These are phyloP conservation scores for Ophthalmolycus amberensis DNA, from an alignment of 2,113 vertebrate genomes.

Conservation along the genomic window DNA sequence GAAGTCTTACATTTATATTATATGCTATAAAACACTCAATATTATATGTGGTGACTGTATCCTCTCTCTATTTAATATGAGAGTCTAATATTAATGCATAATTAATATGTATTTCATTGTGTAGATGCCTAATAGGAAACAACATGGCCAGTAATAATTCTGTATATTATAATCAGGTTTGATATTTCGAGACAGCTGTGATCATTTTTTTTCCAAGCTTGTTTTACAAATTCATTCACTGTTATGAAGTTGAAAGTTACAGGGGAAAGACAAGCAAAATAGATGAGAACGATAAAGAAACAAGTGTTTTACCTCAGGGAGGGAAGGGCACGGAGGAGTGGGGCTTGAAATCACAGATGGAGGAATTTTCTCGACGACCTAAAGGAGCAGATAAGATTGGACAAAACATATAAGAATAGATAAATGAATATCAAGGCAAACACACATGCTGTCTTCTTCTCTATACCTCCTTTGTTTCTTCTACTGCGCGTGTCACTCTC, in stretches of 20 bases:
- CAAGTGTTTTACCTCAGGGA: conserved; percentile 80
- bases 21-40: conserved; percentile 37
- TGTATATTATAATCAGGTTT: neutral
- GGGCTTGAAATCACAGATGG: conserved; percentile 84
- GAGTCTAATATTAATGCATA: conserved; percentile 39
- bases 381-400: conserved; percentile 64
- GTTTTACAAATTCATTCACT: conserved; percentile 21
- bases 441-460: conserved; percentile 15
- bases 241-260: neutral
- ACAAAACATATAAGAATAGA: conserved; percentile 54
- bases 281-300: conserved; percentile 6
- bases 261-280: neutral
- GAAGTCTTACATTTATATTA: conserved; percentile 10
- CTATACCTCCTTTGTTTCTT: conserved; percentile 17
- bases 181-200: conserved; percentile 1
- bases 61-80: conserved; percentile 30
- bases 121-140: conserved; percentile 4
- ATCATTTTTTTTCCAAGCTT: neutral
- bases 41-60: conserved; percentile 24
- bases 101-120: conserved; percentile 46
- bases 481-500: conserved; percentile 19
- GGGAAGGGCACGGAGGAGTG: conserved; percentile 68
- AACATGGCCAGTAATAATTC: neutral
- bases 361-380: conserved; percentile 89
- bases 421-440: conserved; percentile 49